Evolutionary conservation across 1,140 invertebrate species (phyloP).

Genomic region (Philotrypesis tridentata): DNA sequence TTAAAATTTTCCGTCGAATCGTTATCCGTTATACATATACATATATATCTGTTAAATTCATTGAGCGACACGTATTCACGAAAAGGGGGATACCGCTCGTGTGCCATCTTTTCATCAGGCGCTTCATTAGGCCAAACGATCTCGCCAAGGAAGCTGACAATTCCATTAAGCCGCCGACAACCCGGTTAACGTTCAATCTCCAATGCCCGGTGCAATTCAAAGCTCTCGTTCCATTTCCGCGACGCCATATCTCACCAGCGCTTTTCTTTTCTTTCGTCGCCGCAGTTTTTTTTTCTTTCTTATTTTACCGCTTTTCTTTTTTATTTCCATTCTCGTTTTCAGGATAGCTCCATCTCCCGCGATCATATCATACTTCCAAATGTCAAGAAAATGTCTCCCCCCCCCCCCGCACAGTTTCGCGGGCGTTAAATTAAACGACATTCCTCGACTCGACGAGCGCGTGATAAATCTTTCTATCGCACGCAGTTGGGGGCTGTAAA

Average conservation of each 20-base stretch:
- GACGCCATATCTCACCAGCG: conserved; percentile 33
- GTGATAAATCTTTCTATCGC: not conserved
- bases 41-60: not conserved
- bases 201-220: conserved; percentile 46
- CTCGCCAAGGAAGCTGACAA: conserved; percentile 52
- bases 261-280: not conserved
- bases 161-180: conserved; percentile 52
- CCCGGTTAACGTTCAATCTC: conserved; percentile 57
- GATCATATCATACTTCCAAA: not conserved
- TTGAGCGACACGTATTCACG: conserved; percentile 44
- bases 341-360: conserved; percentile 10
- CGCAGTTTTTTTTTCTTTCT: conserved; percentile 25
- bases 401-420: not conserved
- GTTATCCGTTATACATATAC: no score
- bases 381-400: not conserved
- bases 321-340: conserved; percentile 39
- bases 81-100: conserved; percentile 24
- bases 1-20: no score
- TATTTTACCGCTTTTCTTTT: conserved; percentile 25
- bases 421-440: not conserved
- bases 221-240: conserved; percentile 52
- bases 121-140: conserved; percentile 57
- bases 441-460: not conserved
- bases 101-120: conserved; percentile 54
- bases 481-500: not conserved